Percentiles rank a stretch among this genome's conserved stretches.
These are phyloP conservation scores for Cirrhinus molitorella DNA, from an alignment of 2,797 vertebrate species.

Conservation along the genomic window DNA sequence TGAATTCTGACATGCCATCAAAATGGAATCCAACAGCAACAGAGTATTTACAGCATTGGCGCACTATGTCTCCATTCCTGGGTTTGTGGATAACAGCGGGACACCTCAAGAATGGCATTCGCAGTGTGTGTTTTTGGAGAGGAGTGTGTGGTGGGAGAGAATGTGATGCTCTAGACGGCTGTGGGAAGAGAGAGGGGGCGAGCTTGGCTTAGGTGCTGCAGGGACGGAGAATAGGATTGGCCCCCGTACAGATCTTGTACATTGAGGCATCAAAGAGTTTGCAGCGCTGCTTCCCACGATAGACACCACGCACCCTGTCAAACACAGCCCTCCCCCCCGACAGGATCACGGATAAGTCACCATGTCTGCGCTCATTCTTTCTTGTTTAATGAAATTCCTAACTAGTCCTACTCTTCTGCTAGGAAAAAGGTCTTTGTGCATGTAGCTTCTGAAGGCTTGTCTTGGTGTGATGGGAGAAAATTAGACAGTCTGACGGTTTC, in stretches of 20 bases:
- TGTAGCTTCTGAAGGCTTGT: conserved; percentile 17
- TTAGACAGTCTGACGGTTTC: conserved; percentile 5
- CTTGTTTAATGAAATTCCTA: conserved; percentile 46
- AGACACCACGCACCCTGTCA: conserved; percentile 50
- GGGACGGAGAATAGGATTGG: conserved; percentile 53
- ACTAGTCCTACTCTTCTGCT: neutral
- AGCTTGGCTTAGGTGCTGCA: conserved; percentile 40
- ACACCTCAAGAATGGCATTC: conserved; percentile 59
- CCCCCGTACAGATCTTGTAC: conserved; percentile 49
- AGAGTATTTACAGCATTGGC: conserved; percentile 42
- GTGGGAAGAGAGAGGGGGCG: conserved; percentile 54
- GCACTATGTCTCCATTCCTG: conserved; percentile 39
- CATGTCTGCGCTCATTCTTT: conserved; percentile 27
- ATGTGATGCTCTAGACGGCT: conserved; percentile 49
- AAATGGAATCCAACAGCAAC: conserved; percentile 28
- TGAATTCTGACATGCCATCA: conserved; percentile 35
- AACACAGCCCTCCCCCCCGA: conserved; percentile 48
- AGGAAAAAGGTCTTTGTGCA: conserved; percentile 16
- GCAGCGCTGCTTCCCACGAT: conserved; percentile 34
- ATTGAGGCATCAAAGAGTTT: conserved; percentile 52
- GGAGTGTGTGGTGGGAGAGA: conserved; percentile 42
- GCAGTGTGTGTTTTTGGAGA: conserved; percentile 43
- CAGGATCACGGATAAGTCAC: conserved; percentile 43
- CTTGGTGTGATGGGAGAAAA: conserved; percentile 14
- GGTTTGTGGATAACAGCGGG: conserved; percentile 36